phyloP scores from a whole-genome alignment of 2,888 invertebrate species.

The Helobdella robusta region DNA sequence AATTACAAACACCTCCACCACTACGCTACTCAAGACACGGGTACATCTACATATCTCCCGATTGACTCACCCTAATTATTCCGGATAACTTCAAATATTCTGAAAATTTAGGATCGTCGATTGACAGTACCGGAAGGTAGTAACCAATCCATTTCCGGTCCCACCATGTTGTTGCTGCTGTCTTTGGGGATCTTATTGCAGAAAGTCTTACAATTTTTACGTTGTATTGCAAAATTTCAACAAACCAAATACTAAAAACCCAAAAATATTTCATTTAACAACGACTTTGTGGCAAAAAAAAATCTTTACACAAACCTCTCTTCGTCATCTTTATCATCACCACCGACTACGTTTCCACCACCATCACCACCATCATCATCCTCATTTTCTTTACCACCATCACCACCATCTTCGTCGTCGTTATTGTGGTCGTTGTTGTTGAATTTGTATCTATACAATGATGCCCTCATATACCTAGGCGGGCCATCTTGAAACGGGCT shows the following conservation, averaged over 20 bases:
- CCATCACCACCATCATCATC: not conserved
- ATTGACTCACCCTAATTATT: slow-evolving; percentile 7
- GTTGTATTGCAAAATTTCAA: too few relatives aligned
- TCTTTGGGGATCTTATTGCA: too few relatives aligned
- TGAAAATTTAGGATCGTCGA: slow-evolving; percentile 16
- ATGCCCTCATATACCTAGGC: slow-evolving; percentile 62
- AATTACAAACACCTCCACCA: too few relatives aligned
- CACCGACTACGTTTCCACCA: too few relatives aligned
- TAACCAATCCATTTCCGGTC: slow-evolving; percentile 21
- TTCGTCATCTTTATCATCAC: not conserved
- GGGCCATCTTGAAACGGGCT: slow-evolving; percentile 24
- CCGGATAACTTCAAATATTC: slow-evolving; percentile 11
- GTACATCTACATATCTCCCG: too few relatives aligned
- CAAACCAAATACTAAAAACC: too few relatives aligned
- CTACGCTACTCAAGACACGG: too few relatives aligned
- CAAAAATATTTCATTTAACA: too few relatives aligned
- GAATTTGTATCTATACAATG: slow-evolving; percentile 48
- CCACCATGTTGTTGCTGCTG: slow-evolving; percentile 17
- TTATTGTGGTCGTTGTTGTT: slow-evolving; percentile 20
- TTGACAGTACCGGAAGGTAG: slow-evolving; percentile 20
- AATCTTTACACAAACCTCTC: not conserved
- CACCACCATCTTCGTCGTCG: too few relatives aligned
- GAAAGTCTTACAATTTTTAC: too few relatives aligned
- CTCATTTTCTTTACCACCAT: too few relatives aligned
- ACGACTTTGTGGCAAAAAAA: too few relatives aligned